These are phyloP conservation scores for Watsonalla binaria DNA, from an alignment of 2,888 invertebrate species.

Conservation along the genomic window DNA sequence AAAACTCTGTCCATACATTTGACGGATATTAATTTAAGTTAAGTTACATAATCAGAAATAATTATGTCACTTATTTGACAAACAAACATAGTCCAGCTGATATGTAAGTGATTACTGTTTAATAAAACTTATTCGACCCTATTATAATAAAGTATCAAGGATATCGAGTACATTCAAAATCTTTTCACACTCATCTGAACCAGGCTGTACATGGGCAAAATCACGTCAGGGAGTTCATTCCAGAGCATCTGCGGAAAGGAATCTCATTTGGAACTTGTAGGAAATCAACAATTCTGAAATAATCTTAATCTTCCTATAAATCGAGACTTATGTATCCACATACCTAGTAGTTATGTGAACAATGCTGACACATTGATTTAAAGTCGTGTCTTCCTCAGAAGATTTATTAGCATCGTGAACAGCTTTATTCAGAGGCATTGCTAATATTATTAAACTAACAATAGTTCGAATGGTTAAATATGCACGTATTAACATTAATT, in stretches of 20 bases:
- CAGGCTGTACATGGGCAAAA: too few relatives aligned
- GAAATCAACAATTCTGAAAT: too few relatives aligned
- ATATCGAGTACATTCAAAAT: too few relatives aligned
- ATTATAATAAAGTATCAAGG: too few relatives aligned
- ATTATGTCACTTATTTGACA: background rate
- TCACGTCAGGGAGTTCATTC: too few relatives aligned
- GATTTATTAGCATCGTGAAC: constrained; percentile 33
- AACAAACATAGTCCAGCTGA: background rate
- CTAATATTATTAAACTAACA: constrained; percentile 22
- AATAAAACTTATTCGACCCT: too few relatives aligned
- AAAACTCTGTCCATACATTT: too few relatives aligned
- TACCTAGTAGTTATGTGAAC: background rate
- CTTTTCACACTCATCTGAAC: too few relatives aligned
- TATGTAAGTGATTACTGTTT: too few relatives aligned
- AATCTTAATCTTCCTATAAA: background rate
- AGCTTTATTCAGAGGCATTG: constrained; percentile 13
- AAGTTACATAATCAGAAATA: background rate
- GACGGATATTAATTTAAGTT: too few relatives aligned
- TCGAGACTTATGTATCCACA: background rate
- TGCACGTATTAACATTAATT: background rate
- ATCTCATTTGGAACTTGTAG: too few relatives aligned
- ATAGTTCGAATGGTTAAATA: constrained; percentile 12
- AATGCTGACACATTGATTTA: constrained; percentile 19
- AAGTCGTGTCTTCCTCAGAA: constrained; percentile 16
- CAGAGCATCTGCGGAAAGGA: too few relatives aligned